Percentiles rank a stretch among this genome's conserved stretches.
These are phyloP conservation scores for Ethmia dodecea DNA, from an alignment of 2,888 invertebrate genomes.

Conservation along the genomic window DNA sequence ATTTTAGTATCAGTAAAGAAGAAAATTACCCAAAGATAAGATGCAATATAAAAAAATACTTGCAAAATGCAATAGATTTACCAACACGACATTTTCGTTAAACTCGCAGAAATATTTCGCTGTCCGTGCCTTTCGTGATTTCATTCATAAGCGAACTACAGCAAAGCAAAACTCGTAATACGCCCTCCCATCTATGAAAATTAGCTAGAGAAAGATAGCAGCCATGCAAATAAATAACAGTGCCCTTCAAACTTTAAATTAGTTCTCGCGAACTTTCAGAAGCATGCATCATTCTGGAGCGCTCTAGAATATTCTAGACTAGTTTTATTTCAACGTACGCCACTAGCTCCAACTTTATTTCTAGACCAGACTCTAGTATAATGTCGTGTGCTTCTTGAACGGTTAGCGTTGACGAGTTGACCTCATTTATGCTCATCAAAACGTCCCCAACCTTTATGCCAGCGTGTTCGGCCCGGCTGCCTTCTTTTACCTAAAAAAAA, in stretches of 20 bases:
- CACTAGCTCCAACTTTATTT: conserved; percentile 29
- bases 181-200: no score
- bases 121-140: no score
- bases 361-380: conserved; percentile 32
- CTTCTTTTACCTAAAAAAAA: conserved; percentile 29
- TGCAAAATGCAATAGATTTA: no score
- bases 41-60: no score
- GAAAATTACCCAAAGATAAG: no score
- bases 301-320: conserved; percentile 25
- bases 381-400: conserved; percentile 37
- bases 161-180: no score
- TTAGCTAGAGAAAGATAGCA: conserved; percentile 17
- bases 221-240: conserved; percentile 33
- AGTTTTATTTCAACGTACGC: conserved; percentile 33
- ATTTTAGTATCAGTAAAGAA: no score
- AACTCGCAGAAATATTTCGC: no score
- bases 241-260: conserved; percentile 49
- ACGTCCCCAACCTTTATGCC: conserved; percentile 34
- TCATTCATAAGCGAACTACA: no score
- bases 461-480: conserved; percentile 33
- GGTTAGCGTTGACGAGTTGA: conserved; percentile 29
- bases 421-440: conserved; percentile 30
- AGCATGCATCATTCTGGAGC: conserved; percentile 39
- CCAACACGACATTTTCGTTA: no score
- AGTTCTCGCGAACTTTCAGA: conserved; percentile 30